A percentile compares a stretch with the other conserved stretches of the same genome.
Evolutionary conservation across 2,888 invertebrate species (phyloP).

Genomic region (Cantharis nigra): DNA sequence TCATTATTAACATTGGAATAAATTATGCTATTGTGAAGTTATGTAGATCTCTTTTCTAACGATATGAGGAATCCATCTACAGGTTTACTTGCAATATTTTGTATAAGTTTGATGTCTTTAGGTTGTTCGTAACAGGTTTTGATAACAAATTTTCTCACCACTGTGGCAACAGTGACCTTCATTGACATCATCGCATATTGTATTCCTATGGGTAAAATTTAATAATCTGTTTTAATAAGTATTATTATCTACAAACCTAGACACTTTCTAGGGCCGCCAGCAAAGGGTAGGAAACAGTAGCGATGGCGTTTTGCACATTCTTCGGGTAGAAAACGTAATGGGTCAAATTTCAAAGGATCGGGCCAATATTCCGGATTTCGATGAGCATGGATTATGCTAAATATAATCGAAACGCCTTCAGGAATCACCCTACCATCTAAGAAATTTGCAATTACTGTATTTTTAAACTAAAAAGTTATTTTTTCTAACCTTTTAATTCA

Average conservation of each 20-base stretch:
- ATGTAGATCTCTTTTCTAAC: not conserved
- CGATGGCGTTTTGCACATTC: constrained; percentile 7
- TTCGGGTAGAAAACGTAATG: constrained; percentile 12
- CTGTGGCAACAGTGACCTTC: not conserved
- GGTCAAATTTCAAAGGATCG: constrained; percentile 10
- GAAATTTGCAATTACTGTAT: not conserved
- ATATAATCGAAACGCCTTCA: not conserved
- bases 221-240: not conserved
- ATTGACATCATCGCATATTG: not conserved
- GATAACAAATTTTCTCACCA: not conserved
- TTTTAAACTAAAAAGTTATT: not conserved
- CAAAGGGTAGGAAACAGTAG: constrained; percentile 1
- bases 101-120: not conserved
- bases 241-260: not conserved
- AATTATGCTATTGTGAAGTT: too few species aligned
- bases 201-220: not conserved
- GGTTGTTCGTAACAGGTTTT: not conserved
- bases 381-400: not conserved
- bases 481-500: constrained; percentile 8
- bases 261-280: not conserved
- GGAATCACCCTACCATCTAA: not conserved
- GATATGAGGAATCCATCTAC: not conserved
- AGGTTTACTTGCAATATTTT: not conserved
- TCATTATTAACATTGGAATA: too few species aligned
- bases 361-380: not conserved